Evolutionary conservation across 2,797 vertebrate species (phyloP).

Genomic region (Gymnocypris eckloni): DNA sequence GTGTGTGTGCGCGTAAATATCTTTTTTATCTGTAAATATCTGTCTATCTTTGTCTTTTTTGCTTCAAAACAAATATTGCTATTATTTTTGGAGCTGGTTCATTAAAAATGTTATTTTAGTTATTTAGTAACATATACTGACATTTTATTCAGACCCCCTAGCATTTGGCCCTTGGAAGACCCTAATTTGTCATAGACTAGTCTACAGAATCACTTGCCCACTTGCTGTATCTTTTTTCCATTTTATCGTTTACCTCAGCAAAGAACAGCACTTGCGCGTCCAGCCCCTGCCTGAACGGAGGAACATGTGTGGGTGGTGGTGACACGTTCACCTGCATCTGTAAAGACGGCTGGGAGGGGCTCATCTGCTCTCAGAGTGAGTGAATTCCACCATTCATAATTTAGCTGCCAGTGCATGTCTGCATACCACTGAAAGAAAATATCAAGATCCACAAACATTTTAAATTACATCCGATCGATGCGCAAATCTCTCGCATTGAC

Average conservation of each 20-base stretch:
- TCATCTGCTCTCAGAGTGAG: constrained; percentile 92
- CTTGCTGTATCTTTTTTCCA: neutral
- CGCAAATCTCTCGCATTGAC: neutral
- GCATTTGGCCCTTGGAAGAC: too few relatives aligned
- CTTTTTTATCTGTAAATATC: too few relatives aligned
- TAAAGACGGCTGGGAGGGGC: constrained; percentile 97
- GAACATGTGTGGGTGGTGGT: constrained; percentile 94
- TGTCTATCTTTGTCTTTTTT: neutral
- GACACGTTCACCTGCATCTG: constrained; percentile 97
- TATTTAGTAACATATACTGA: neutral
- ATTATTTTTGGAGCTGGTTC: neutral
- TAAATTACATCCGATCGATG: neutral
- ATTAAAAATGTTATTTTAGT: neutral
- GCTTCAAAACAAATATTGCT: neutral
- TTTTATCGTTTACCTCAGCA: constrained; percentile 74
- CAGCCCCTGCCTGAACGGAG: constrained; percentile 91
- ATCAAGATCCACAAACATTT: constrained; percentile 8
- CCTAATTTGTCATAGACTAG: neutral
- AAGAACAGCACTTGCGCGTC: constrained; percentile 93
- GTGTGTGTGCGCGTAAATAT: too few relatives aligned
- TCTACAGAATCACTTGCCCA: neutral
- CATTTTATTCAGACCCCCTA: neutral
- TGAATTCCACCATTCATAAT: constrained; percentile 26
- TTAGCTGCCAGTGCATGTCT: constrained; percentile 21
- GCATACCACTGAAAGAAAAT: constrained; percentile 22